Conservation (phyloP, 1,140 invertebrate genomes). For the Bombus superbus region DNA sequence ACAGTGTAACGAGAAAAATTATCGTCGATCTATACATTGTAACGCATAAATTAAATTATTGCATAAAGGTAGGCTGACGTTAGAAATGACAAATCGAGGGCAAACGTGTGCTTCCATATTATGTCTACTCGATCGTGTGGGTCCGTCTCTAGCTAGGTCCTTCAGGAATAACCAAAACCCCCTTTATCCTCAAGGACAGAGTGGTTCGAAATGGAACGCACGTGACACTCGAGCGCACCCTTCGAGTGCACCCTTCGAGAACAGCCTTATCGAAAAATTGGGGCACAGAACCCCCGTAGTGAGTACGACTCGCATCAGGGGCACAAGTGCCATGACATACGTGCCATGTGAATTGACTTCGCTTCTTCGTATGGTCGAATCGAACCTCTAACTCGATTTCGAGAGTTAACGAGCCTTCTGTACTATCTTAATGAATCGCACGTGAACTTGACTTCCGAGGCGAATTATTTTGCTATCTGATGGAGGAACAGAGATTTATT, state of each 20-base stretch:
- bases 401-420: conserved; percentile 33
- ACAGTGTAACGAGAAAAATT: not conserved
- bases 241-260: not conserved
- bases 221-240: conserved; percentile 22
- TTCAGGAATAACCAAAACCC: not conserved
- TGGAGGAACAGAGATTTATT: not conserved
- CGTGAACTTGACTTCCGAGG: not conserved
- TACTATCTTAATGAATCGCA: conserved; percentile 37
- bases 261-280: conserved; percentile 12
- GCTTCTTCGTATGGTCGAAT: not conserved
- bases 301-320: conserved; percentile 15
- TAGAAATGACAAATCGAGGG: conserved; percentile 6
- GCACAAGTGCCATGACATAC: conserved; percentile 27
- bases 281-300: conserved; percentile 4
- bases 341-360: conserved; percentile 35
- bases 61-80: not conserved
- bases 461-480: not conserved
- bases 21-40: not conserved
- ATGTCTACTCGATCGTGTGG: not conserved
- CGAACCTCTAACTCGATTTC: conserved; percentile 37
- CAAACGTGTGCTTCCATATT: not conserved
- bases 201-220: conserved; percentile 29
- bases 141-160: not conserved
- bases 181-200: conserved; percentile 12
- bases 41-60: not conserved